Percentiles rank a stretch among this genome's conserved stretches.
phyloP scores from a whole-genome alignment of 2,113 vertebrate genomes.

The Bagarius yarrelli region DNA sequence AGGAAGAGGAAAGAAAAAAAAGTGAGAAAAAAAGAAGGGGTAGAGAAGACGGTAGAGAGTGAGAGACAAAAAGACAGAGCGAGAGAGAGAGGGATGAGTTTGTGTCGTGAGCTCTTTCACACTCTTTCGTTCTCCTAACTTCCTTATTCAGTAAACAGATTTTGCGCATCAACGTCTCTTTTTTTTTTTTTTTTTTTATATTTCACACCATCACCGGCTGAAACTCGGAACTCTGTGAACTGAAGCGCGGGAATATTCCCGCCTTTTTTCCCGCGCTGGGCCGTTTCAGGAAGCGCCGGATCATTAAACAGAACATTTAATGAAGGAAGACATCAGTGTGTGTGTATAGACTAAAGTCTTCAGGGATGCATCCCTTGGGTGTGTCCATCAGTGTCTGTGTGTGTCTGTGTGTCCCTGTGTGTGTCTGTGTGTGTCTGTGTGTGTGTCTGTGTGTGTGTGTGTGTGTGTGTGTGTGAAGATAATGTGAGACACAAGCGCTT shows the following conservation, averaged over 20 bases:
- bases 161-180: constrained; percentile 6
- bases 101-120: constrained; percentile 1
- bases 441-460: neutral
- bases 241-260: neutral
- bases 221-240: neutral
- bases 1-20: too few relatives aligned
- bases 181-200: neutral
- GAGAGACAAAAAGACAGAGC: too few relatives aligned
- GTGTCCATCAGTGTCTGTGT: neutral
- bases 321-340: constrained; percentile 77
- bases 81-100: too few relatives aligned
- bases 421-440: too few relatives aligned
- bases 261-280: constrained; percentile 38
- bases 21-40: too few relatives aligned
- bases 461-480: constrained; percentile 55
- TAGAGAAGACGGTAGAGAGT: too few relatives aligned
- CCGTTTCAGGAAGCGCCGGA: constrained; percentile 62
- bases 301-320: constrained; percentile 73
- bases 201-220: neutral
- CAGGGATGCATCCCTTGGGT: constrained; percentile 56
- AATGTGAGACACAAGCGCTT: constrained; percentile 64
- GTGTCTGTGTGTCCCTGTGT: too few relatives aligned
- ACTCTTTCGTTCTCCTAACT: constrained; percentile 44
- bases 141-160: constrained; percentile 26
- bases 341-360: too few relatives aligned